phyloP scores from a whole-genome alignment of 2,888 invertebrate genomes.

The Terebella lapidaria region DNA sequence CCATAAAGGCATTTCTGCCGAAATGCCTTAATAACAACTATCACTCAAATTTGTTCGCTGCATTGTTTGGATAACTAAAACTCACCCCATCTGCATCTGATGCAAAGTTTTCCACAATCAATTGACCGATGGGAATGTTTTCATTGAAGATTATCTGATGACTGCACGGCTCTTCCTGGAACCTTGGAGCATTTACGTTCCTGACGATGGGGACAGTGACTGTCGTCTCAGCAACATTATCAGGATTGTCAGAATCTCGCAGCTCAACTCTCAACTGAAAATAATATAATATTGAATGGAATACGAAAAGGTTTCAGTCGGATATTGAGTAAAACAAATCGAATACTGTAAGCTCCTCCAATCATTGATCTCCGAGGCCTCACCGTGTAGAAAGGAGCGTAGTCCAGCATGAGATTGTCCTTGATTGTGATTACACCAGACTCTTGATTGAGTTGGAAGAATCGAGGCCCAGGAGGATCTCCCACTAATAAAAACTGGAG shows the following conservation, averaged over 20 bases:
- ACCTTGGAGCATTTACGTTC: slow-evolving; percentile 36
- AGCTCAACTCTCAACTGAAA: slow-evolving; percentile 29
- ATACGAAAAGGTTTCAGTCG: too few relatives aligned
- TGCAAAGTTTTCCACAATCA: slow-evolving; percentile 32
- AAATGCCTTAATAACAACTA: too few relatives aligned
- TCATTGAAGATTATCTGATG: slow-evolving; percentile 34
- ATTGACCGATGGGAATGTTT: slow-evolving; percentile 28
- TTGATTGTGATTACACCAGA: slow-evolving; percentile 35
- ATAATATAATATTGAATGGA: too few relatives aligned
- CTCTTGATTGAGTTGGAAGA: slow-evolving; percentile 30
- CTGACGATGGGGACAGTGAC: slow-evolving; percentile 36
- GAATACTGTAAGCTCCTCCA: too few relatives aligned
- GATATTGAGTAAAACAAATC: too few relatives aligned
- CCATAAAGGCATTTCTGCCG: too few relatives aligned
- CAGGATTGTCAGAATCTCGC: slow-evolving; percentile 36
- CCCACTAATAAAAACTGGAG: slow-evolving; percentile 24
- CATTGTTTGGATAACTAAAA: too few relatives aligned
- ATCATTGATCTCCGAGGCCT: too few relatives aligned
- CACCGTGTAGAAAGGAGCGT: slow-evolving; percentile 24
- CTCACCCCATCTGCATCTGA: slow-evolving; percentile 23
- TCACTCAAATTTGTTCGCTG: too few relatives aligned
- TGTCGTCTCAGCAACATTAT: slow-evolving; percentile 31
- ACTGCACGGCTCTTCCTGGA: slow-evolving; percentile 15
- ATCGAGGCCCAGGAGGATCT: slow-evolving; percentile 32
- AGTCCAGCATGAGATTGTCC: slow-evolving; percentile 16